phyloP scores from a whole-genome alignment of 1,140 invertebrate species.

The Listronotus bonariensis region DNA sequence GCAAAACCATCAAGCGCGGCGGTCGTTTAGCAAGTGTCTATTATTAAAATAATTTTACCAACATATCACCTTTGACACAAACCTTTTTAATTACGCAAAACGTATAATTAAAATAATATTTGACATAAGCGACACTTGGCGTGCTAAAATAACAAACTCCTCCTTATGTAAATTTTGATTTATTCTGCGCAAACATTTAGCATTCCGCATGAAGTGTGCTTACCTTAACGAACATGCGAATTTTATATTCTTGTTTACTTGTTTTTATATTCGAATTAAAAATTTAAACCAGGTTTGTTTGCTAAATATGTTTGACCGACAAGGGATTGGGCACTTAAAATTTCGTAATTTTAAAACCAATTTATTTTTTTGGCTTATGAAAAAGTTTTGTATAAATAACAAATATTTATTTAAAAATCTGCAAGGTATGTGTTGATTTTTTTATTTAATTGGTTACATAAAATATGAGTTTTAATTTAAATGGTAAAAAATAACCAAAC shows the following conservation, averaged over 20 bases:
- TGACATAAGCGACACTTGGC: constrained; percentile 1
- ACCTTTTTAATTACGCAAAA: neutral
- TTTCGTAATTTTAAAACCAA: neutral
- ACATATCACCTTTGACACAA: too few relatives aligned
- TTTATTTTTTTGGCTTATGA: constrained; percentile 1
- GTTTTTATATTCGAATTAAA: constrained; percentile 4
- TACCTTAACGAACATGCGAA: constrained; percentile 7
- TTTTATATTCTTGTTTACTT: neutral
- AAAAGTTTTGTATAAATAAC: too few relatives aligned
- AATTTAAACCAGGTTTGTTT: constrained; percentile 5
- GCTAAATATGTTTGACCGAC: constrained; percentile 1
- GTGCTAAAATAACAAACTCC: constrained; percentile 4
- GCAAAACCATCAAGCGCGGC: too few relatives aligned
- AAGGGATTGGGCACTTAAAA: neutral
- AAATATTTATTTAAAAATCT: too few relatives aligned
- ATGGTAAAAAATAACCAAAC: too few relatives aligned
- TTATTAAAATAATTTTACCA: too few relatives aligned
- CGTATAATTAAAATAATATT: constrained; percentile 11
- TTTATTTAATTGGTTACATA: too few relatives aligned
- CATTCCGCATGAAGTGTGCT: neutral
- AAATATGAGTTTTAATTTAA: too few relatives aligned
- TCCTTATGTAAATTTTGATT: constrained; percentile 8
- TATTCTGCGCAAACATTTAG: neutral
- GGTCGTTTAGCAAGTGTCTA: too few relatives aligned
- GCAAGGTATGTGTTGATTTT: too few relatives aligned